These are phyloP conservation scores for Casuarius casuarius DNA, from an alignment of 2,113 vertebrate species.

Conservation along the genomic window DNA sequence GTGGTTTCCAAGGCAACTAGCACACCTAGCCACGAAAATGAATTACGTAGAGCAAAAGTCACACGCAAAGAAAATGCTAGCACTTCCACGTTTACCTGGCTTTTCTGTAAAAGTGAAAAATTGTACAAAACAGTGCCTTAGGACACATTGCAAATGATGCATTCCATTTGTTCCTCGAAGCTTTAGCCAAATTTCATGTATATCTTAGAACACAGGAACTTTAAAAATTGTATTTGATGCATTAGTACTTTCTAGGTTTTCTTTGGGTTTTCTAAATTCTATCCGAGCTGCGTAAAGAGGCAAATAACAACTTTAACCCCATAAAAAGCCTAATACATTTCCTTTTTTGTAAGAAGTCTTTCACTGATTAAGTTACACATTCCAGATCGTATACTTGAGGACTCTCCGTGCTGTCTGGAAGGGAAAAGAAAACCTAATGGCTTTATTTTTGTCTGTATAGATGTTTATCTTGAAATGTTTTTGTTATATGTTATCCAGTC, in stretches of 20 bases:
- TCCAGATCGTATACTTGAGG: not conserved
- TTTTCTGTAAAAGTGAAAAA: not conserved
- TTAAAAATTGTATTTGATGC: not conserved
- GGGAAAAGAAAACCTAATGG: not conserved
- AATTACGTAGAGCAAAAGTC: not conserved
- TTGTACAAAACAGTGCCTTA: not conserved
- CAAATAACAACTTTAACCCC: not conserved
- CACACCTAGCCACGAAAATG: not conserved
- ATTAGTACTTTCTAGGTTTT: not conserved
- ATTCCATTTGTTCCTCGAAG: not conserved
- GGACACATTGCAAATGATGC: not conserved
- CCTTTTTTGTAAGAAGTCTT: no score
- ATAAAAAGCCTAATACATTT: not conserved
- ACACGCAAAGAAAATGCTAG: not conserved
- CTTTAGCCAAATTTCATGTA: not conserved
- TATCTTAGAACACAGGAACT: not conserved
- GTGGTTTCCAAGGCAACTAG: slow-evolving; percentile 9
- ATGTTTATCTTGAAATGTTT: not conserved
- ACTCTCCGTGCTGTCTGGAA: not conserved
- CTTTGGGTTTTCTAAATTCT: not conserved
- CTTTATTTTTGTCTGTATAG: not conserved
- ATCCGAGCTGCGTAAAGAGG: not conserved
- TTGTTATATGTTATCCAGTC: not conserved
- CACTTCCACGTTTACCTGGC: not conserved
- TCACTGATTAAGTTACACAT: no score